Percentiles rank a stretch among this genome's conserved stretches.
These are phyloP conservation scores for Gorsachius magnificus DNA, from an alignment of 2,797 vertebrate species.

Conservation along the genomic window DNA sequence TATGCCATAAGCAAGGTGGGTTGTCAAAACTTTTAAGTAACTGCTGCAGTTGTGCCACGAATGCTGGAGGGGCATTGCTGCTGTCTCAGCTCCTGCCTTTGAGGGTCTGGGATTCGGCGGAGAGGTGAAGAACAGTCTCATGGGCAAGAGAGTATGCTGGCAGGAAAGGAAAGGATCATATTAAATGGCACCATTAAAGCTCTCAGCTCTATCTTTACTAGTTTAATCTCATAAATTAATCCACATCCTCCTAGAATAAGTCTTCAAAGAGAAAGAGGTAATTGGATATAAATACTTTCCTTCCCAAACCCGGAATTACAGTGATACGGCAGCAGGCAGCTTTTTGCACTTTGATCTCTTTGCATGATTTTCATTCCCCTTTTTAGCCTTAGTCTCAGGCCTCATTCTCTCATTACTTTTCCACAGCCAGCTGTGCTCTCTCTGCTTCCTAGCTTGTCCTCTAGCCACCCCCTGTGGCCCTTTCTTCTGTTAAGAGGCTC, in stretches of 20 bases:
- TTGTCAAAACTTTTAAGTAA: not conserved
- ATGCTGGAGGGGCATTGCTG: not conserved
- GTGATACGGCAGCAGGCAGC: not conserved
- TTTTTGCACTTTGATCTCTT: conserved; percentile 34
- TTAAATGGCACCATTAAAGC: conserved; percentile 48
- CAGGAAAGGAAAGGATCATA: conserved; percentile 23
- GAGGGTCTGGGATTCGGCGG: not conserved
- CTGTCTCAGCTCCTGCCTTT: not conserved
- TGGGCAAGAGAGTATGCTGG: not conserved
- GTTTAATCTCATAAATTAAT: conserved; percentile 68
- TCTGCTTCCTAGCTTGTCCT: not conserved
- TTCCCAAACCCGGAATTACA: not conserved
- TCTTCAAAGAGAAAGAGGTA: conserved; percentile 47
- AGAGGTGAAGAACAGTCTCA: not conserved
- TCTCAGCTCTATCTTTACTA: conserved; percentile 35
- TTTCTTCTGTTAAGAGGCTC: not conserved
- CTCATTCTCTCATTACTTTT: conserved; percentile 6
- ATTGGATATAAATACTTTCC: conserved; percentile 46
- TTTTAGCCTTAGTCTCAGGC: not conserved
- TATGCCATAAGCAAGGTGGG: not conserved
- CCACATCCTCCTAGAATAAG: conserved; percentile 35
- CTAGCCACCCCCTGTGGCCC: not conserved
- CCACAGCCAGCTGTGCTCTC: not conserved
- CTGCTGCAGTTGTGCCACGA: not conserved
- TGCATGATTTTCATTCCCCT: not conserved